A percentile compares a stretch with the other conserved stretches of the same genome.
phyloP scores from a whole-genome alignment of 2,888 invertebrate species.

The Empis livida region DNA sequence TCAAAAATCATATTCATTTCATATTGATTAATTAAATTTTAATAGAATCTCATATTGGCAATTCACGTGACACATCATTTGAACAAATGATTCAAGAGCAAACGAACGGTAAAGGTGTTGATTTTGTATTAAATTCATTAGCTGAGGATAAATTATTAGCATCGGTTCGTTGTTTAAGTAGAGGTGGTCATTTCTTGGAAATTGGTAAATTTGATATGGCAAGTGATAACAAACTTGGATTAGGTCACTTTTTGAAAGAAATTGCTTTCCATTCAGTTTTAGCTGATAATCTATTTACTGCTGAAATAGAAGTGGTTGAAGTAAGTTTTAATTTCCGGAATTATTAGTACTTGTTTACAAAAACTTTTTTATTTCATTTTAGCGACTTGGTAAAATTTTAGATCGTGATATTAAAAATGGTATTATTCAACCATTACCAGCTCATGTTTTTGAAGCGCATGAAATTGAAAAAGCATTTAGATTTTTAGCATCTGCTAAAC shows the following conservation, averaged over 20 bases:
- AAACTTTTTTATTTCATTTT: constrained; percentile 1
- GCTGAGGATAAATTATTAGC: constrained; percentile 81
- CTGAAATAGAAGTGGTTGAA: constrained; percentile 32
- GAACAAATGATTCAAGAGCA: constrained; percentile 68
- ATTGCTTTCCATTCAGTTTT: constrained; percentile 66
- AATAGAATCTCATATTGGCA: constrained; percentile 56
- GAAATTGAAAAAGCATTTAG: constrained; percentile 62
- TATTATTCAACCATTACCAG: constrained; percentile 53
- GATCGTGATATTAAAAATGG: constrained; percentile 51
- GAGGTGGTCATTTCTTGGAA: constrained; percentile 60
- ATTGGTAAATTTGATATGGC: constrained; percentile 77
- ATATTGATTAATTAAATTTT: not conserved
- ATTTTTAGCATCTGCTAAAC: constrained; percentile 54
- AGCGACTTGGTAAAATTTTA: constrained; percentile 42
- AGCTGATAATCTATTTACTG: constrained; percentile 53
- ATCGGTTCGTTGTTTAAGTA: constrained; percentile 47
- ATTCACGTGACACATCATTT: constrained; percentile 76
- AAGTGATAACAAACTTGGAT: constrained; percentile 47
- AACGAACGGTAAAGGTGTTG: constrained; percentile 79
- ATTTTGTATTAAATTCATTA: constrained; percentile 81
- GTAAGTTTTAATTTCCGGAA: constrained; percentile 15
- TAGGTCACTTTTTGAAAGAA: constrained; percentile 57
- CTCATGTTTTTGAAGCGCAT: constrained; percentile 47
- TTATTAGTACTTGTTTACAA: not conserved
- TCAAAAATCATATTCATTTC: not conserved